Evolutionary conservation across 1,140 invertebrate genomes (phyloP).

Genomic region (Drosophila kurseongensis): DNA sequence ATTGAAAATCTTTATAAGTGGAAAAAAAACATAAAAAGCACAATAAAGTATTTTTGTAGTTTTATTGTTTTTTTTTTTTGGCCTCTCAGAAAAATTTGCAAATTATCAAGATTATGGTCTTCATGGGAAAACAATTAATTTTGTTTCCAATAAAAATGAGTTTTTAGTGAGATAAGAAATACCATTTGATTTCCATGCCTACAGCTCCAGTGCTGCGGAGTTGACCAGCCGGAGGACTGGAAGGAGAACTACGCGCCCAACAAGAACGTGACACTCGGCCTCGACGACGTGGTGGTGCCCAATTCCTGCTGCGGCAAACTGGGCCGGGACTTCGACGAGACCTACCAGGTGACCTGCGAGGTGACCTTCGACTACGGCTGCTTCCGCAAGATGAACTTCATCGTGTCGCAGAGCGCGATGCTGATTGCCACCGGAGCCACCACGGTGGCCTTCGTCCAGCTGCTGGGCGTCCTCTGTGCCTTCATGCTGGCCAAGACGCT

Average conservation of each 20-base stretch:
- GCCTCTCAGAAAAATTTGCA: too few relatives aligned
- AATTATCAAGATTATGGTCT: too few relatives aligned
- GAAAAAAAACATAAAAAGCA: too few relatives aligned
- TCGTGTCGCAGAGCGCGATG: constrained; percentile 90
- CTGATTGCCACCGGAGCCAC: constrained; percentile 92
- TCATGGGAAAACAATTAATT: too few relatives aligned
- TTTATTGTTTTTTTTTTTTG: too few relatives aligned
- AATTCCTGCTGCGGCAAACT: constrained; percentile 86
- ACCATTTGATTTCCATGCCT: constrained; percentile 10
- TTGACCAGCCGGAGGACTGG: constrained; percentile 89
- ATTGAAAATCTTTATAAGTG: too few relatives aligned
- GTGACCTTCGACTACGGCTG: constrained; percentile 87
- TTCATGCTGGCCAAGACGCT: constrained; percentile 93
- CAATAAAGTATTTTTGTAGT: too few relatives aligned
- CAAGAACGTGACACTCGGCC: constrained; percentile 54
- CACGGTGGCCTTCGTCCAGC: constrained; percentile 92
- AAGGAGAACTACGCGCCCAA: constrained; percentile 69
- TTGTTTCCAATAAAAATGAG: too few relatives aligned
- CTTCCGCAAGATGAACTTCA: constrained; percentile 87
- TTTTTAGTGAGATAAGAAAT: neutral
- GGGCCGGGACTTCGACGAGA: constrained; percentile 46
- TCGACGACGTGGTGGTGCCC: constrained; percentile 85
- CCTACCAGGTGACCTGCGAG: constrained; percentile 49
- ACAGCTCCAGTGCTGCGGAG: constrained; percentile 91
- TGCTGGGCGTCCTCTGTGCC: constrained; percentile 94